Base-by-base conservation (phyloP, 2,888 invertebrate species). In the Thymelicus acteon region DNA sequence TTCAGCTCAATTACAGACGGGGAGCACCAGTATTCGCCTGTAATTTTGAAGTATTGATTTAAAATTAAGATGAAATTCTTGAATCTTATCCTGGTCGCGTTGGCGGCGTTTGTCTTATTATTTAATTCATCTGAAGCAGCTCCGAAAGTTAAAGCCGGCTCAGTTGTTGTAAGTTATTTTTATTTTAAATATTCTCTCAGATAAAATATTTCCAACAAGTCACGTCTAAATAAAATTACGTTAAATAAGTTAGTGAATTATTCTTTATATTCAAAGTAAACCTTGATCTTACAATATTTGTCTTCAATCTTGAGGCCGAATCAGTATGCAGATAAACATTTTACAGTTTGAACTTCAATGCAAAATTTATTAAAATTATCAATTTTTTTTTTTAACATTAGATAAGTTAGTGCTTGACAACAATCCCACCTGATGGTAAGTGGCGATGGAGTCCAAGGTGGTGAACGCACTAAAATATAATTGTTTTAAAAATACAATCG, bases 141-240 rank as follows among this genome's bases (percentile, higher is more conserved):
- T 24, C 47, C 47, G 4, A 62, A 62, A 62, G 62, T 63, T n/a
- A 63, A 63, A 49, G 49, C 63, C 19, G 63, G 63, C 10, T 39
- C 63, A 63, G 49, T 63, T 19, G 49, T 63, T 39, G 63, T 63
- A 63, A 63, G 63, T 49, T 44, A 31, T 62, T 47, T 31, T 48
- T 62, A 48, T 47, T 24, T 54, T 24, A 54, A 54, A 48, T 62
- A 44, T 44, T 44, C 44, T 44, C 44, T 44, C 44, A 44, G 44
- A 44, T 44, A 44, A 44, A 44, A 44, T 10, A 62, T 31, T 47
- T 31, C 4, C 31, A 62, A 24, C 54, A 12, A 54, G 24, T 54
- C 54, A 24, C 54, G 19, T 54, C 54, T 24, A 54, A 54, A 24
- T 24, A 54, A 24, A 19, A 54, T 54, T 58, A 58, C 13, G 37